phyloP scores from a whole-genome alignment of 2,888 invertebrate genomes.

The Pegoplata infirma region DNA sequence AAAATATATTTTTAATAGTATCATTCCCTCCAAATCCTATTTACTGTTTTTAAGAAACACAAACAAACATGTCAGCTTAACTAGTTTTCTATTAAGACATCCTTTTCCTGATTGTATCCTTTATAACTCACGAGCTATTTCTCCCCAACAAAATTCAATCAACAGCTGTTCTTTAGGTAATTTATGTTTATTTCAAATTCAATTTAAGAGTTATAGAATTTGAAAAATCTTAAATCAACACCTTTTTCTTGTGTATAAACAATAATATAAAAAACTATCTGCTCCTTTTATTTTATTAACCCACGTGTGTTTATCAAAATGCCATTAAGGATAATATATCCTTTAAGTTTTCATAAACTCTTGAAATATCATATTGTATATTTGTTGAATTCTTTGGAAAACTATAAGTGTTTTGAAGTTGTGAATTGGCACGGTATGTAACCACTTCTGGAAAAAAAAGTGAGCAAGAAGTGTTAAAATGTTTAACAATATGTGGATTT shows the following conservation, averaged over 20 bases:
- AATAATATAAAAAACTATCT: not conserved
- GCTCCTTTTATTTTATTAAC: not conserved
- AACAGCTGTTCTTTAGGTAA: slow-evolving; percentile 57
- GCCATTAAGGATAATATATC: slow-evolving; percentile 38
- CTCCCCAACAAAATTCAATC: not conserved
- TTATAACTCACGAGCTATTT: slow-evolving; percentile 53
- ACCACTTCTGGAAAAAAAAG: slow-evolving; percentile 17
- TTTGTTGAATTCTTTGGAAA: slow-evolving; percentile 1
- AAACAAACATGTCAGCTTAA: slow-evolving; percentile 44
- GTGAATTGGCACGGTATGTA: slow-evolving; percentile 30
- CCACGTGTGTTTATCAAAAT: slow-evolving; percentile 51
- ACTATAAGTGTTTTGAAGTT: slow-evolving; percentile 28
- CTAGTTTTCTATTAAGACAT: slow-evolving; percentile 19
- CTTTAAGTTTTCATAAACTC: slow-evolving; percentile 26
- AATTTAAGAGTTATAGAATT: not conserved
- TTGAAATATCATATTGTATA: not conserved
- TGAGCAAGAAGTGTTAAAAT: slow-evolving; percentile 15
- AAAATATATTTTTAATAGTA: slow-evolving; percentile 5
- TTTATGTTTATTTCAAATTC: no score
- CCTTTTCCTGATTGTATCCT: slow-evolving; percentile 2
- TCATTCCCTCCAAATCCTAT: slow-evolving; percentile 14
- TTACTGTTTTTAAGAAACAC: slow-evolving; percentile 6
- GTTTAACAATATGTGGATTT: slow-evolving; percentile 11
- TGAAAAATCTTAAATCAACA: slow-evolving; percentile 28
- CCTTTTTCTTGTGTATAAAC: slow-evolving; percentile 20